These are phyloP conservation scores for Falco columbarius DNA, from an alignment of 2,797 vertebrate species.

Conservation along the genomic window DNA sequence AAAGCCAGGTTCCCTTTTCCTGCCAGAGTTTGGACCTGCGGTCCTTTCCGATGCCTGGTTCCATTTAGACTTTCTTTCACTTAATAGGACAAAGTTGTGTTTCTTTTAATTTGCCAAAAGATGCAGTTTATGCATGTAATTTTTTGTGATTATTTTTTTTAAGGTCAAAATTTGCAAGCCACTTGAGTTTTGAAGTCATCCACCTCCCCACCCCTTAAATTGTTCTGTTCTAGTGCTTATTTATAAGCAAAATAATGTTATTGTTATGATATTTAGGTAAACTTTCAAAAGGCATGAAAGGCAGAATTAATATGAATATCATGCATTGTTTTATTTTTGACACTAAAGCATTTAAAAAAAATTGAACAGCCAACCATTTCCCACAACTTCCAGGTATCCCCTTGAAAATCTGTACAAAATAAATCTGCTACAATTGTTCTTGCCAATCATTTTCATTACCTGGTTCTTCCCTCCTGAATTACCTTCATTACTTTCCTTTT, in stretches of 20 bases:
- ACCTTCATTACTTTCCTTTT: background rate
- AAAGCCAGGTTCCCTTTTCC: background rate
- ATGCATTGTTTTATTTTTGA: background rate
- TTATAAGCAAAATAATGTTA: background rate
- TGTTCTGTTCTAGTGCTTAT: background rate
- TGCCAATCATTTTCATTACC: background rate
- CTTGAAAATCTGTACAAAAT: background rate
- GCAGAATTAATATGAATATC: background rate
- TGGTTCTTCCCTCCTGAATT: background rate
- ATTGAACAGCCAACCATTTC: background rate
- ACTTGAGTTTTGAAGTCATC: background rate
- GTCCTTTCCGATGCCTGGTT: background rate
- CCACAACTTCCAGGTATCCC: background rate
- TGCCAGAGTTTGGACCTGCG: background rate
- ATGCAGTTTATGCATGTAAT: background rate
- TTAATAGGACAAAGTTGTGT: background rate
- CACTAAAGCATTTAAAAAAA: background rate
- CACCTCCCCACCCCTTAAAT: fast-evolving
- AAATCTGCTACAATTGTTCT: background rate
- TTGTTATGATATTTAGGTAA: background rate
- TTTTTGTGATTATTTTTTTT: background rate
- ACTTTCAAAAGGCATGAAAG: background rate
- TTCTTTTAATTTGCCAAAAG: background rate
- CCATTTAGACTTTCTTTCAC: background rate
- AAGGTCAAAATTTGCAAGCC: background rate